Base-by-base conservation (phyloP, 2,888 invertebrate genomes). In the Carterocephalus palaemon region DNA sequence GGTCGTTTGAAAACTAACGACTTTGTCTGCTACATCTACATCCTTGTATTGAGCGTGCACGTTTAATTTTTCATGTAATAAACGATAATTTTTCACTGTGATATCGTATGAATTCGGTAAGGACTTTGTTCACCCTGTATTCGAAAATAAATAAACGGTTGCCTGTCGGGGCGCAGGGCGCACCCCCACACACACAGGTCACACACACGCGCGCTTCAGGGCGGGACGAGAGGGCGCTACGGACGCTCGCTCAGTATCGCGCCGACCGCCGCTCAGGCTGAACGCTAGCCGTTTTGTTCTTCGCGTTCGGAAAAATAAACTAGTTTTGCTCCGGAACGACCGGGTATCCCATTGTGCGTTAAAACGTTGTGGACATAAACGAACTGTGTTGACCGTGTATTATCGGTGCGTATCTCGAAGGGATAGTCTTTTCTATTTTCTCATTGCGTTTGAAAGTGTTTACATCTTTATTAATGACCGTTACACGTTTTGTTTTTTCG, bases 241-340 rank as follows among this genome's bases (percentile, higher is more conserved):
- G 49, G 48, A 40, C 51, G 31, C 47, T 76, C 84, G 81, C 74
- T 78, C 85, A 88, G 88, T 88, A 88, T 85, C 86, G 88, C 87
- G 81, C 77, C 78, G 84, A 79, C 78, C 74, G 71, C 70, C 68
- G 63, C 51, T 49, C 42, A 54, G 75, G 75, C 58, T 59, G 83
- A 70, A 75, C 71, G 84, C 67, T 61, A 64, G 73, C 69, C 68
- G 70, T 56, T 55, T 46, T 61, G 60, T 71, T 77, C 77, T 70
- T 52, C 82, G 68, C 78, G 71, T 71, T 71, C 75, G 75, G 70
- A 70, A 78, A n/a, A 75, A 81, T 79, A 80, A 83, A 84, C 81
- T 83, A 83, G 84, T 86, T 83, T 77, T 75, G 73, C 79, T 78
- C 75, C 77, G 77, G 70, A 77, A 71, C 73, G 58, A 69, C 70